A percentile compares a stretch with the other conserved stretches of the same genome.
phyloP scores from a whole-genome alignment of 2,797 vertebrate genomes.

The Phrynocephalus forsythii region DNA sequence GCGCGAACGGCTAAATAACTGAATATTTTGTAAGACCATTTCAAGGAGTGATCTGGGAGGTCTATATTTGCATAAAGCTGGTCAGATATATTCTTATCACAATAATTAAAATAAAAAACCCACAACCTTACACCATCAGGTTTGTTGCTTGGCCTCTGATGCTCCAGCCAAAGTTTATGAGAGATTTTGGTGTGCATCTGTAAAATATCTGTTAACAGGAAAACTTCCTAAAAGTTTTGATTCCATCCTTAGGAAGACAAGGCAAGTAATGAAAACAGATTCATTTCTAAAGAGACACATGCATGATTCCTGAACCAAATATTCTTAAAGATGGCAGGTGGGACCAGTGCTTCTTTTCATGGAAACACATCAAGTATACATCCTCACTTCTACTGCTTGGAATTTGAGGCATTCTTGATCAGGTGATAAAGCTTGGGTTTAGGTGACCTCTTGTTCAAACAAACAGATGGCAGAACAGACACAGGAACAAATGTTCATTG shows the following conservation, averaged over 20 bases:
- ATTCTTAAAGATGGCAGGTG: not conserved
- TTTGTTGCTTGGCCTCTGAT: not conserved
- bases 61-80: not conserved
- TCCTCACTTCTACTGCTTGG: not conserved
- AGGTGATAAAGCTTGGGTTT: not conserved
- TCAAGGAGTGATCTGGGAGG: not conserved
- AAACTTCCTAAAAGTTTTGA: conserved; percentile 31
- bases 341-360: not conserved
- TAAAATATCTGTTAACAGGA: conserved; percentile 22
- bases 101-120: not conserved
- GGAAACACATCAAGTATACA: not conserved
- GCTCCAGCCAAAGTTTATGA: not conserved
- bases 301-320: not conserved
- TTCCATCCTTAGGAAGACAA: not conserved
- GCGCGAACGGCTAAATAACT: conserved; percentile 8
- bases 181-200: conserved; percentile 24
- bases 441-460: not conserved
- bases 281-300: not conserved
- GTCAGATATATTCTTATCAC: not conserved
- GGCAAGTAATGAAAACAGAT: not conserved
- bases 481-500: not conserved
- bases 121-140: not conserved
- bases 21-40: not conserved
- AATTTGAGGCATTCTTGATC: not conserved
- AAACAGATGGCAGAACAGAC: not conserved